phyloP scores from a whole-genome alignment of 2,113 vertebrate genomes.

The Nothocercus julius region DNA sequence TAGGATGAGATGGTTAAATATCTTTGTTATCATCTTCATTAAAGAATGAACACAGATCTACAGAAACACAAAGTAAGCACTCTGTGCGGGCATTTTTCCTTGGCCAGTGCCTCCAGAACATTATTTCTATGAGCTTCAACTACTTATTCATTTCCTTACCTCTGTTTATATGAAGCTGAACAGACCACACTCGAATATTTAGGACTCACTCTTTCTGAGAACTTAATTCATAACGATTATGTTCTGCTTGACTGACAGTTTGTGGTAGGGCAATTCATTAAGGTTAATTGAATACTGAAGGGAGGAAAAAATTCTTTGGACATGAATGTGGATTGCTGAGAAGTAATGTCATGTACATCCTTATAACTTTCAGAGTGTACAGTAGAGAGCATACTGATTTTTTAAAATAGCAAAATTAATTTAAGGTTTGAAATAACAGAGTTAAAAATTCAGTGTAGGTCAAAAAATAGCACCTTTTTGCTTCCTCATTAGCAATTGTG shows the following conservation, averaged over 20 bases:
- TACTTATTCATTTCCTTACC: not conserved
- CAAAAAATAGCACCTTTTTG: constrained; percentile 32
- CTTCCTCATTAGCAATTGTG: constrained; percentile 24
- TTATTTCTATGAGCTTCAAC: not conserved
- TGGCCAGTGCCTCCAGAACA: not conserved
- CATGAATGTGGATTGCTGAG: not conserved
- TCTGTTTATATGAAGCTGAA: not conserved
- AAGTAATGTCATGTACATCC: not conserved
- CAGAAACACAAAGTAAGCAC: not conserved
- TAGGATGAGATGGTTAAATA: not conserved
- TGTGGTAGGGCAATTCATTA: constrained; percentile 35
- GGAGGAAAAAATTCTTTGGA: not conserved
- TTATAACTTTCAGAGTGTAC: not conserved
- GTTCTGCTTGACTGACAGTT: constrained; percentile 49
- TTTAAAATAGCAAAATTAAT: not conserved
- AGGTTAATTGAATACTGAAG: constrained; percentile 43
- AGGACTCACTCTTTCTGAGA: not conserved
- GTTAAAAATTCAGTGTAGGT: not conserved
- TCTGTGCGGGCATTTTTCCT: not conserved
- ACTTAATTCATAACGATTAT: constrained; percentile 8
- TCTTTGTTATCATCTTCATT: not conserved
- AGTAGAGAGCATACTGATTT: not conserved
- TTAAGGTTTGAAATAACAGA: not conserved
- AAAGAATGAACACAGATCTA: not conserved
- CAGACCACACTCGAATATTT: not conserved